phyloP scores from a whole-genome alignment of 2,888 invertebrate species.

The Pteria penguin region DNA sequence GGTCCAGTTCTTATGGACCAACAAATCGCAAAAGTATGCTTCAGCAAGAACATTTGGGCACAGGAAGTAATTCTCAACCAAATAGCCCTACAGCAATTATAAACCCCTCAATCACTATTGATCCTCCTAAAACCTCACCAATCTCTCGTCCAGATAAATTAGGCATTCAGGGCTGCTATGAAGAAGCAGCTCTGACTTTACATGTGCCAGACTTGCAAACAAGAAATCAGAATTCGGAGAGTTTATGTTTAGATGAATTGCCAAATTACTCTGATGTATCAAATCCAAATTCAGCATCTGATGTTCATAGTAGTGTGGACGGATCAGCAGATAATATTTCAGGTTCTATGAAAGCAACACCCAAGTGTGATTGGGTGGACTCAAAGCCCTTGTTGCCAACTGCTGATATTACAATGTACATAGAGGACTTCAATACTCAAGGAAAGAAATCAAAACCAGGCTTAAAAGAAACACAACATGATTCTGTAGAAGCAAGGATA shows the following conservation, averaged over 20 bases:
- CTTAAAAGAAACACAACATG: constrained; percentile 31
- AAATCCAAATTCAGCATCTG: constrained; percentile 68
- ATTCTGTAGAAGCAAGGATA: constrained; percentile 62
- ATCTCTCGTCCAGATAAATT: constrained; percentile 45
- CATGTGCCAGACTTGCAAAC: constrained; percentile 32
- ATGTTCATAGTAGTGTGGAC: constrained; percentile 55
- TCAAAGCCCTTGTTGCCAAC: constrained; percentile 1
- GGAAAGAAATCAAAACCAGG: constrained; percentile 15
- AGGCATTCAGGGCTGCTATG: constrained; percentile 35
- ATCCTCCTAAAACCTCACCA: constrained; percentile 62
- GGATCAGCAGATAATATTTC: constrained; percentile 44
- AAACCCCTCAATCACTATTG: constrained; percentile 58
- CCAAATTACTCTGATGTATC: constrained; percentile 64
- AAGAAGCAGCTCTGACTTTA: constrained; percentile 28
- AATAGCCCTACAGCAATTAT: constrained; percentile 54
- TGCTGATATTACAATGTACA: constrained; percentile 24
- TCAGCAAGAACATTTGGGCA: constrained; percentile 19
- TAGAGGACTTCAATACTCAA: neutral
- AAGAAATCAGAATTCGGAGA: constrained; percentile 8
- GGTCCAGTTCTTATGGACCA: constrained; percentile 54
- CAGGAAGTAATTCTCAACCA: constrained; percentile 43
- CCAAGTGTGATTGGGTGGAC: constrained; percentile 12
- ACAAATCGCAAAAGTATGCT: constrained; percentile 26
- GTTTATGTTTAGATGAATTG: constrained; percentile 11
- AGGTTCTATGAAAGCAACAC: neutral